These are phyloP conservation scores for Lochmaea crataegi DNA, from an alignment of 2,888 invertebrate species.

Conservation along the genomic window DNA sequence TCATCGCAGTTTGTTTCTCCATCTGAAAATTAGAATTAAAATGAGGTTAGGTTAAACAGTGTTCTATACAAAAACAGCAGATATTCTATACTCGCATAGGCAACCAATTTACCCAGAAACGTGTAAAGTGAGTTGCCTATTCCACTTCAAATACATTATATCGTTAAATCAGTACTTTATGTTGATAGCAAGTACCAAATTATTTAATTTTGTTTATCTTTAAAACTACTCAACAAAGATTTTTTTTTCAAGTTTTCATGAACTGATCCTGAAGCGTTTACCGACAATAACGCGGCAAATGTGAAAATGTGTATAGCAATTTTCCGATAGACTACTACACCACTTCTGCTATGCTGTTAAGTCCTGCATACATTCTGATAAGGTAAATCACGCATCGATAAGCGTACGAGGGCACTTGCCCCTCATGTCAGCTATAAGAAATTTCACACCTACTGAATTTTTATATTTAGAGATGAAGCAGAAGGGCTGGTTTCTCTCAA, in stretches of 20 bases:
- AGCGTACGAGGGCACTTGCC: slow-evolving; percentile 46
- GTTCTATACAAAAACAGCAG: background rate
- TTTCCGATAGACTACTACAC: slow-evolving; percentile 59
- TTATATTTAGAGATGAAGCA: slow-evolving; percentile 63
- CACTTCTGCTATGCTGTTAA: slow-evolving; percentile 54
- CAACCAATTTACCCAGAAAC: background rate
- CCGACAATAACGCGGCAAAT: slow-evolving; percentile 43
- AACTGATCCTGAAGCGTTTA: background rate
- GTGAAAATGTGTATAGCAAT: slow-evolving; percentile 54
- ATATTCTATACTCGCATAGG: background rate
- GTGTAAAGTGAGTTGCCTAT: background rate
- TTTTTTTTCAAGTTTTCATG: background rate
- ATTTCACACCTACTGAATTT: slow-evolving; percentile 64
- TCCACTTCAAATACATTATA: background rate
- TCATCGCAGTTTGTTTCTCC: slow-evolving; percentile 72
- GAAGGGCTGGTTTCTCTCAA: slow-evolving; percentile 48
- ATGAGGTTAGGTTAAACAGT: no score
- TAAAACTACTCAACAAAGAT: no score
- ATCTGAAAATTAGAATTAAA: slow-evolving; percentile 64
- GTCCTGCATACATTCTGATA: slow-evolving; percentile 63
- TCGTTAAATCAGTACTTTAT: no score
- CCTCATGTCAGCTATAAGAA: slow-evolving; percentile 49
- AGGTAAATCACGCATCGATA: slow-evolving; percentile 57
- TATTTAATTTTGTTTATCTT: no score
- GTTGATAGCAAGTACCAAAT: no score